These are phyloP conservation scores for Pteropus rufus DNA, from an alignment of 2,797 vertebrate genomes.

Conservation along the genomic window DNA sequence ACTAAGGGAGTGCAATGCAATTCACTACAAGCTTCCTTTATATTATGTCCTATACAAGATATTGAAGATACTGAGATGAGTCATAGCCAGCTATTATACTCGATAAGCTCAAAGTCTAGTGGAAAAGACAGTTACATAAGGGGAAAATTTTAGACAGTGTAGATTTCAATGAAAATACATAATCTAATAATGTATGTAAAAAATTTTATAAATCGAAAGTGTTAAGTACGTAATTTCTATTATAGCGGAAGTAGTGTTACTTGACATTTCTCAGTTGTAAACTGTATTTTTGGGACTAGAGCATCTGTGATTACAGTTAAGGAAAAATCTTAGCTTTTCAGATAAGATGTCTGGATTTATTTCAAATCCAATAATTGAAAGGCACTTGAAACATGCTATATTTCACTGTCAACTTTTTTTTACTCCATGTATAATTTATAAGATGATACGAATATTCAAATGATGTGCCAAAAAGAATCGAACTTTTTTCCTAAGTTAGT, in stretches of 20 bases:
- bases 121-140: background rate
- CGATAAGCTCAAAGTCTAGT: background rate
- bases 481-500: background rate
- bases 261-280: conserved; percentile 57
- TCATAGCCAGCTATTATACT: background rate
- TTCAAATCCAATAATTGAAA: conserved; percentile 59
- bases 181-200: conserved; percentile 12
- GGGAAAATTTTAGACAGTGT: background rate
- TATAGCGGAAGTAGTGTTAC: conserved; percentile 38
- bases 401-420: background rate
- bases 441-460: conserved; percentile 12
- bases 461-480: background rate
- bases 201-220: conserved; percentile 36
- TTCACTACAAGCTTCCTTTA: background rate
- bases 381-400: background rate
- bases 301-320: conserved; percentile 60
- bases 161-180: background rate
- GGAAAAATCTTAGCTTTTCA: conserved; percentile 21
- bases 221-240: conserved; percentile 37
- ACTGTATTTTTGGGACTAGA: conserved; percentile 55
- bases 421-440: background rate
- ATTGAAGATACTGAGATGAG: background rate
- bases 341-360: conserved; percentile 55
- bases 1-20: background rate
- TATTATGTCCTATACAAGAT: background rate